Conservation (phyloP, 2,797 vertebrate genomes). For the Hylomyscus alleni region DNA sequence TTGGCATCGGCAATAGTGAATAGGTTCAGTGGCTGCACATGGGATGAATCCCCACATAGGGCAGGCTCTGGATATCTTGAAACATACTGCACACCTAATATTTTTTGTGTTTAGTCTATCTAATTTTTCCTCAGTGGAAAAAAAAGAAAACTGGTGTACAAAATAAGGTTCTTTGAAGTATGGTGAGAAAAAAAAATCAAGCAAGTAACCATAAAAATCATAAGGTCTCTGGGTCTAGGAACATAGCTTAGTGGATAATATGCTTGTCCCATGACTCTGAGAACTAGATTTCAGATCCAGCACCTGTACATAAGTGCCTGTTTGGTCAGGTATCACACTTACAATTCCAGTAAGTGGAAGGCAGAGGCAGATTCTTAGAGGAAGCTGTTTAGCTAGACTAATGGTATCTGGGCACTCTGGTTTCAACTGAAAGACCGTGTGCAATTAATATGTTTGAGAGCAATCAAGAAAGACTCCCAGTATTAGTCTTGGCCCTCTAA, state of each 20-base stretch:
- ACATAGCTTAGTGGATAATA: too few species aligned
- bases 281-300: background rate
- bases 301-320: too few species aligned
- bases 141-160: background rate
- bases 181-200: background rate
- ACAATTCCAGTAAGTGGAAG: background rate
- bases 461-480: background rate
- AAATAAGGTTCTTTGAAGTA: background rate
- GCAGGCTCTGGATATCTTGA: too few species aligned
- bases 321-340: too few species aligned
- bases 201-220: background rate
- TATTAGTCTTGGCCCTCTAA: background rate
- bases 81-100: background rate
- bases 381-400: background rate
- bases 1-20: too few species aligned
- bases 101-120: background rate
- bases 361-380: too few species aligned
- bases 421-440: background rate
- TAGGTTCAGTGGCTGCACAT: too few species aligned
- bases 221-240: background rate
- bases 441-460: background rate
- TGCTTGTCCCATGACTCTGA: too few species aligned
- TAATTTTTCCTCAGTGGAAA: background rate
- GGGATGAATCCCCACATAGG: too few species aligned
- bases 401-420: too few species aligned